Evolutionary conservation across 2,888 invertebrate species (phyloP).

Genomic region (Noctua pronuba): DNA sequence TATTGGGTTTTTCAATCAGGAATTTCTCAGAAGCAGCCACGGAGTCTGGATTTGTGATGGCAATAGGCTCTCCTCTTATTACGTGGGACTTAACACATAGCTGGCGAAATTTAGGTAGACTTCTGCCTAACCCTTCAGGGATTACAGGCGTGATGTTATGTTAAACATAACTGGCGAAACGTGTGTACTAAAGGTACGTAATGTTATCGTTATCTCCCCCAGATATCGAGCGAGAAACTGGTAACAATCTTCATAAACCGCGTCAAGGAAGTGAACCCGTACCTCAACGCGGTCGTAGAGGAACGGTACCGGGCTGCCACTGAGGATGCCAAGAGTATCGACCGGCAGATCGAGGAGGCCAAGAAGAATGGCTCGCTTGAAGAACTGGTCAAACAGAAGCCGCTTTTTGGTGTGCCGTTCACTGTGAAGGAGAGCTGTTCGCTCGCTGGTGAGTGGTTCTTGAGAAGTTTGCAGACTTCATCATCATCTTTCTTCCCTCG

Average conservation of each 20-base stretch:
- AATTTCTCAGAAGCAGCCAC: no score
- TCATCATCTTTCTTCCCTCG: background rate
- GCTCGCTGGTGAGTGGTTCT: constrained; percentile 91
- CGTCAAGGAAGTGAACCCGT: constrained; percentile 92
- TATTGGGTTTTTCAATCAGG: no score
- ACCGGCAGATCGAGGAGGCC: constrained; percentile 80
- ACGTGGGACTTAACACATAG: no score
- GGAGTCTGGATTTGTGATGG: no score
- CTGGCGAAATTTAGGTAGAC: no score
- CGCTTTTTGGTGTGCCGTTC: constrained; percentile 95
- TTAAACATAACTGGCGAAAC: background rate
- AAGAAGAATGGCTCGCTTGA: constrained; percentile 76
- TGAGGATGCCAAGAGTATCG: constrained; percentile 91
- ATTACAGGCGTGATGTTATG: no score
- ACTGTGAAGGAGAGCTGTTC: constrained; percentile 95
- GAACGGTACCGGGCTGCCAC: constrained; percentile 92
- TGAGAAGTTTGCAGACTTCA: background rate
- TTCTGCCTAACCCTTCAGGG: background rate
- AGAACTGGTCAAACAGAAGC: constrained; percentile 88
- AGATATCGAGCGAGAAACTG: constrained; percentile 91
- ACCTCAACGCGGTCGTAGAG: constrained; percentile 93
- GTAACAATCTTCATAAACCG: constrained; percentile 91
- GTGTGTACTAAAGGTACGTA: background rate
- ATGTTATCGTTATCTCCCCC: constrained; percentile 23
- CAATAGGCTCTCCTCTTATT: no score